Evolutionary conservation across 2,888 invertebrate genomes (phyloP), one percentile per base, ranked within the genome.

Genomic region (Morpho deidamia): DNA sequence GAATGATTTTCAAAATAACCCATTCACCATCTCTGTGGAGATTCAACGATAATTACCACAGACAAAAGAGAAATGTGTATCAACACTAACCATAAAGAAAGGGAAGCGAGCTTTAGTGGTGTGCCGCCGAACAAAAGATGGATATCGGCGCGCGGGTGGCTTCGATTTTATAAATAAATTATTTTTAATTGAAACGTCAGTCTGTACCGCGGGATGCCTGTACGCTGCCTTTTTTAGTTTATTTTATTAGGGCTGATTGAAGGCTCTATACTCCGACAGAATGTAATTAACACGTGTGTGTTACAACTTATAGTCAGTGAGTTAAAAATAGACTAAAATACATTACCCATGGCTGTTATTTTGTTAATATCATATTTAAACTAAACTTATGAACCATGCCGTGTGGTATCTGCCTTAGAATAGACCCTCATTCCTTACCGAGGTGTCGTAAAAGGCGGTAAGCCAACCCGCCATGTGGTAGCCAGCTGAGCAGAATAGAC

Each of bases 151-250:
- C 58, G 54, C 64, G 64, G 65, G 69, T 66, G 68, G 63, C 59
- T 64, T 64, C 61, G 59, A 64, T 63, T 63, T 66, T 65, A 65
- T 65, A 68, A 68, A 69, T 68, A 69, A 69, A 67, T 70, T 70
- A 64, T 62, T 64, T 68, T 67, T 69, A 72, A 72, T 72, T 70
- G 68, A 72, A 66, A 70, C 66, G 70, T 70, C 71, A 71, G 60
- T 72, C 70, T 69, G 55, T 49, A 47, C 56, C 39, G 57, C 52
- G 58, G 47, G 61, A 53, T 58, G 58, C 53, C 59, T 60, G 55
- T 59, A 59, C 48, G 57, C 37, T 47, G 44, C 43, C 40, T 42
- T 49, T 48, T 55, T 53, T 61, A 23, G 23, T 39, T 54, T 43
- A 37, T 54, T 48, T 58, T 61, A 47, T 57, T 59, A 48, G 43